Base-by-base conservation (phyloP, 1,140 invertebrate genomes). In the Hylyphantes graminicola region DNA sequence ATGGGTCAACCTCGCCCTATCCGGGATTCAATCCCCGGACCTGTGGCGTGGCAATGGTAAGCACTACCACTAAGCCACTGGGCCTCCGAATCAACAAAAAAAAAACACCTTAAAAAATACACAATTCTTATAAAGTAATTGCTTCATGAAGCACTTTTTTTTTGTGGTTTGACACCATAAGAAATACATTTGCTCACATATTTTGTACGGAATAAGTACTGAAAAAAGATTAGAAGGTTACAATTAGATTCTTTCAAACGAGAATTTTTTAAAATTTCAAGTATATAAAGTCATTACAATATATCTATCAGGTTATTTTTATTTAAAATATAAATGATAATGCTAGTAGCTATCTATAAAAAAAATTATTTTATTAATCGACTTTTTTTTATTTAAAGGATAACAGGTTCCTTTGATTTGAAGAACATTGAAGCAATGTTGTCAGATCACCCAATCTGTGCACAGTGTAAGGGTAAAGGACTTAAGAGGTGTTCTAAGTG, bases 371-470 rank as follows among this genome's bases (percentile, higher is more conserved):
- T 21, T 21, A 17, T 21, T 10, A 21, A 19, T 19, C 17, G 15
- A 17, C 15, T 70, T n/a, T 70, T 15, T 6, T n/a, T 17, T 70
- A 0, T 19, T 70, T 53, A 5, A 5, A 70, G 68, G 13, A n/a
- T 70, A 17, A 65, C 57, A 15, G 51, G 19, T 0, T 74, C 80
- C 13, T 83, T 83, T 55, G 80, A 83, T 67, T 15, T 83, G 7
- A 21, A 65, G 57, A 74, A 83, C 12, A 68, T 83, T 15, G 80
- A 83, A 75, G 80, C 80, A 53, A 75, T 73, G 68, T 53, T 74
- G 19, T 54, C 80, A 48, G 80, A 63, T 19, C 54, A 50, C 0
- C 64, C 70, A 8, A 3, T 51, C 11, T 83, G 80, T 50, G 70
- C 80, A 67, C 59, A 63, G 13, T 83, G 80, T 53, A 15, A 19